Evolutionary conservation across 2,888 invertebrate genomes (phyloP).

Genomic region (Caenorhabditis imperialis): DNA sequence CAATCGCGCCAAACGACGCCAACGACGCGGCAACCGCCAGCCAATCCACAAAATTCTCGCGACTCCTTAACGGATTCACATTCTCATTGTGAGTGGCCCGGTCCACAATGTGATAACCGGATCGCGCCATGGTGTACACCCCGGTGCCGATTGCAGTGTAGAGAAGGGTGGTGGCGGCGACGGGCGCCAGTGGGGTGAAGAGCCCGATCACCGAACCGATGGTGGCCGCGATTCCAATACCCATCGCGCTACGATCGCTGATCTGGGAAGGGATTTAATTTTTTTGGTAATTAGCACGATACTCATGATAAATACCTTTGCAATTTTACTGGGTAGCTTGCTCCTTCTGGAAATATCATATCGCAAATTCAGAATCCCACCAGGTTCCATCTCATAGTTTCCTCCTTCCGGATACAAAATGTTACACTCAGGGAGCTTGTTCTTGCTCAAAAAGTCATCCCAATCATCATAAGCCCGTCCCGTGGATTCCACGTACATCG

Average conservation of each 20-base stretch:
- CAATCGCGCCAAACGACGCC: conserved; percentile 57
- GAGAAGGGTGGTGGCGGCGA: conserved; percentile 48
- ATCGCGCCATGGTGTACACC: conserved; percentile 54
- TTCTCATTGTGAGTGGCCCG: conserved; percentile 55
- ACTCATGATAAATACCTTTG: conserved; percentile 11
- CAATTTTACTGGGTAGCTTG: conserved; percentile 54
- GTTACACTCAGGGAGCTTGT: conserved; percentile 52
- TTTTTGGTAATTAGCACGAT: not conserved
- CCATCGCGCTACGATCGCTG: conserved; percentile 51
- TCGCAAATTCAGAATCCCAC: conserved; percentile 40
- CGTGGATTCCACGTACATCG: conserved; percentile 46
- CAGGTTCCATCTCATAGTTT: conserved; percentile 50
- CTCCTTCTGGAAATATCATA: conserved; percentile 50
- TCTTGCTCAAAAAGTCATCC: conserved; percentile 55
- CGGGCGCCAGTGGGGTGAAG: conserved; percentile 54
- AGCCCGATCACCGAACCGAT: conserved; percentile 55
- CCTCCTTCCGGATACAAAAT: conserved; percentile 51
- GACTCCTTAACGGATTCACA: conserved; percentile 52
- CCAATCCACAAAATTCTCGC: conserved; percentile 60
- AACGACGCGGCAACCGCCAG: conserved; percentile 54
- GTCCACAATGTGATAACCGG: conserved; percentile 55
- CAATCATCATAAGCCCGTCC: conserved; percentile 57
- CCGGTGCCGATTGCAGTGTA: conserved; percentile 58
- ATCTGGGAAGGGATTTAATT: conserved; percentile 6
- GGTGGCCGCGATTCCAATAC: conserved; percentile 55